Evolutionary conservation across 2,888 invertebrate species (phyloP).

Genomic region (Amphiduros pacificus): DNA sequence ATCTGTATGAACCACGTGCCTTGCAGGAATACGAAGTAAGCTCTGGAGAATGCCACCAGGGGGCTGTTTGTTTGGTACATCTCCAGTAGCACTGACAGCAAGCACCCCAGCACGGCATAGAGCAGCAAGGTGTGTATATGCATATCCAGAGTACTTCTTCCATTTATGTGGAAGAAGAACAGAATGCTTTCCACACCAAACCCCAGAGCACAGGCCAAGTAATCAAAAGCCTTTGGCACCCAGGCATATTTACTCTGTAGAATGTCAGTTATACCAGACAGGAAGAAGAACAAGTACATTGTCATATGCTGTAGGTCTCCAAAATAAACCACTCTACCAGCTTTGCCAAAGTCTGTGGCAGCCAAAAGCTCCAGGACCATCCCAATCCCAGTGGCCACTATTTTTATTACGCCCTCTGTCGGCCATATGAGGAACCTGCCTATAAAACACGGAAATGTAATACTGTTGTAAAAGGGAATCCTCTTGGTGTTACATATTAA

Average conservation of each 20-base stretch:
- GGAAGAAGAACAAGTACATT: constrained; percentile 62
- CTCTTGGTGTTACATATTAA: constrained; percentile 33
- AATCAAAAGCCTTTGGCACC: constrained; percentile 60
- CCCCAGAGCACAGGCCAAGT: constrained; percentile 52
- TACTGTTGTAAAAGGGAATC: constrained; percentile 33
- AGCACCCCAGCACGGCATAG: constrained; percentile 46
- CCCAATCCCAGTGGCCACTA: constrained; percentile 38
- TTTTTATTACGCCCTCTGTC: constrained; percentile 43
- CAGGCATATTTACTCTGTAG: constrained; percentile 45
- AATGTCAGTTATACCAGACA: constrained; percentile 59
- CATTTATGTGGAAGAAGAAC: constrained; percentile 58
- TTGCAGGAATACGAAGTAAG: constrained; percentile 55
- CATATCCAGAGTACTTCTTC: constrained; percentile 37
- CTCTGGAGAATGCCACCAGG: constrained; percentile 41
- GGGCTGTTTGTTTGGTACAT: constrained; percentile 43
- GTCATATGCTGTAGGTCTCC: constrained; percentile 62
- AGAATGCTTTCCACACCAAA: constrained; percentile 57
- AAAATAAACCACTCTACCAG: constrained; percentile 47
- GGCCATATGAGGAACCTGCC: constrained; percentile 13
- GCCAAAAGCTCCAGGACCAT: constrained; percentile 46
- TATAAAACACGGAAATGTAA: constrained; percentile 15
- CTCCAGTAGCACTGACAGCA: constrained; percentile 44
- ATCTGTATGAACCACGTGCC: constrained; percentile 60
- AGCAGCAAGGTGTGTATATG: constrained; percentile 58
- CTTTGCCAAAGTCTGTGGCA: constrained; percentile 50